phyloP scores from a whole-genome alignment of 2,113 vertebrate species.

The Eupsittula cactorum region DNA sequence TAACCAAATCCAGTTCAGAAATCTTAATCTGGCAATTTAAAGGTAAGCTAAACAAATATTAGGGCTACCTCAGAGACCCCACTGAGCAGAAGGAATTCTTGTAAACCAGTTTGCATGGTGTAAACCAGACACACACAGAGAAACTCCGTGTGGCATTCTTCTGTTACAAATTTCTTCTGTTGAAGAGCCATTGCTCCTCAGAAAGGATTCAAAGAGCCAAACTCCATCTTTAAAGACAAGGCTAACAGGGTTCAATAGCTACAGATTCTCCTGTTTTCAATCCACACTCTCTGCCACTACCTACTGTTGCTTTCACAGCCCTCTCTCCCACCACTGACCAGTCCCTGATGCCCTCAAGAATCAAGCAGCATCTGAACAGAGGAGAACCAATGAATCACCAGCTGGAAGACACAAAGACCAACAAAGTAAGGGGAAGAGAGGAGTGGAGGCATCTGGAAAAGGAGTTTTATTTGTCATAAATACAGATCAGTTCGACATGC shows the following conservation, averaged over 20 bases:
- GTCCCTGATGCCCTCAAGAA: background rate
- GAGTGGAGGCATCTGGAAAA: background rate
- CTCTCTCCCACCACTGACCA: background rate
- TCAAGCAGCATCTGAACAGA: background rate
- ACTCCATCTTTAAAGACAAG: background rate
- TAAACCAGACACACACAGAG: background rate
- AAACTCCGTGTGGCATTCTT: background rate
- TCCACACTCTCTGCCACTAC: background rate
- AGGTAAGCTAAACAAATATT: background rate
- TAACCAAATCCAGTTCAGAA: background rate
- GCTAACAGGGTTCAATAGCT: background rate
- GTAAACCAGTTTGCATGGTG: background rate
- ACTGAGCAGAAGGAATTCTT: background rate
- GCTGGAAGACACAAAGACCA: background rate
- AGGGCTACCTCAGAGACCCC: background rate
- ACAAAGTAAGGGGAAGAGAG: background rate
- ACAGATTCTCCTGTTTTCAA: background rate
- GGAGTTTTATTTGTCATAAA: constrained; percentile 57
- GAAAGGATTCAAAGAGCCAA: background rate
- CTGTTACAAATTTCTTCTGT: background rate
- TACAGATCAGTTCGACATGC: background rate
- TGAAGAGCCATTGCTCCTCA: background rate
- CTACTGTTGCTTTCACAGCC: background rate
- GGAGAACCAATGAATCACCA: background rate
- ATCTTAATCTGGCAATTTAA: background rate